Percentiles rank a stretch among this genome's conserved stretches.
phyloP scores from a whole-genome alignment of 2,113 vertebrate genomes.

The Oryzias javanicus region DNA sequence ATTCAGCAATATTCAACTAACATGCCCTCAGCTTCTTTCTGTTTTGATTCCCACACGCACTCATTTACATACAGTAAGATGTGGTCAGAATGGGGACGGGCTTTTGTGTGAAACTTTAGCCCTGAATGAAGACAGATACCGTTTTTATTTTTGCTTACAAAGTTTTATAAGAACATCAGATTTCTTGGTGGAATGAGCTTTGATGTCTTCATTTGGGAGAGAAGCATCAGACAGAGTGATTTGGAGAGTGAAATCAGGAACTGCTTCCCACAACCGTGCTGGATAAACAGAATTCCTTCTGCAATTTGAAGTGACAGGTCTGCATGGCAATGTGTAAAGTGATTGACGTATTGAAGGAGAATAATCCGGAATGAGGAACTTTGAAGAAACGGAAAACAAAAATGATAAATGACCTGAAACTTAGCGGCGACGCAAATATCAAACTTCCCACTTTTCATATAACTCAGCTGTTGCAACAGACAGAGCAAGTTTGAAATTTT shows the following conservation, averaged over 20 bases:
- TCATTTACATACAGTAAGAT: no score
- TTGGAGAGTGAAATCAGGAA: slow-evolving; percentile 12
- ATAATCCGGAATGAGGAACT: not conserved
- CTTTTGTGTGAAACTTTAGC: no score
- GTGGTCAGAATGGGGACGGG: no score
- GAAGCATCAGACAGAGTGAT: not conserved
- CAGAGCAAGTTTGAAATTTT: not conserved
- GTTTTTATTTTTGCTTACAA: no score
- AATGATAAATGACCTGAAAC: not conserved
- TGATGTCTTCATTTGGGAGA: no score
- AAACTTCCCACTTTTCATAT: not conserved
- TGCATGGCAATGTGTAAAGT: not conserved
- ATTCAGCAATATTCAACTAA: no score
- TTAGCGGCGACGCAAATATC: not conserved
- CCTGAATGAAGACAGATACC: no score
- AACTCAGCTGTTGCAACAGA: not conserved
- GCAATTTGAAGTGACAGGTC: no score
- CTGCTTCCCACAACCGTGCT: slow-evolving; percentile 14
- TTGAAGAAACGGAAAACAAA: not conserved
- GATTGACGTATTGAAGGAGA: not conserved
- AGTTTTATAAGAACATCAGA: no score
- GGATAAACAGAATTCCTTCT: slow-evolving; percentile 20
- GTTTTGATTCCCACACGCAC: no score
- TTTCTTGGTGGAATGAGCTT: no score
- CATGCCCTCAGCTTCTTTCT: no score